These are phyloP conservation scores for Agriopis marginaria DNA, from an alignment of 2,888 invertebrate genomes.

Conservation along the genomic window DNA sequence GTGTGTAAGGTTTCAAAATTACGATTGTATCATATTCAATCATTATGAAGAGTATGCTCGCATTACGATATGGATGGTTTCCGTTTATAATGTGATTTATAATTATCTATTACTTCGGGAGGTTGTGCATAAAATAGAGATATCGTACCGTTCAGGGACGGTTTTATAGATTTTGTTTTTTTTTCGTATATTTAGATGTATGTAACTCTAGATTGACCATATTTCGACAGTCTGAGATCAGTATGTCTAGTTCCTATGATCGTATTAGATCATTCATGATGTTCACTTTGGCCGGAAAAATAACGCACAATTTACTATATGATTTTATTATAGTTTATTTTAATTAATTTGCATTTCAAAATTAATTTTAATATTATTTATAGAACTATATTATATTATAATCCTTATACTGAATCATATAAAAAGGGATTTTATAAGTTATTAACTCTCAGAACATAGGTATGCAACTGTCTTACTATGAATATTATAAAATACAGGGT, in stretches of 20 bases:
- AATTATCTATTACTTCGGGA: conserved; percentile 71
- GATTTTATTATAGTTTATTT: conserved; percentile 19
- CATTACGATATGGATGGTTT: conserved; percentile 67
- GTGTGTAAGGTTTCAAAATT: conserved; percentile 81
- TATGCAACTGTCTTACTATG: neutral
- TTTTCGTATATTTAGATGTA: conserved; percentile 42
- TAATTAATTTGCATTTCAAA: conserved; percentile 26
- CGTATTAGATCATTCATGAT: conserved; percentile 42
- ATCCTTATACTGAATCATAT: conserved; percentile 11
- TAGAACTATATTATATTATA: conserved; percentile 4
- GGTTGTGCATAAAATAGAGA: conserved; percentile 72
- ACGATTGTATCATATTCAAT: conserved; percentile 77
- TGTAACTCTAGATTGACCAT: conserved; percentile 37
- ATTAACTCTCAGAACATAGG: neutral
- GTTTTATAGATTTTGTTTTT: conserved; percentile 46
- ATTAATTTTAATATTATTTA: conserved; percentile 13
- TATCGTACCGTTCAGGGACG: conserved; percentile 46
- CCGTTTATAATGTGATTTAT: conserved; percentile 60
- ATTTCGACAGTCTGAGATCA: conserved; percentile 43
- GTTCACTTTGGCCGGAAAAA: conserved; percentile 49
- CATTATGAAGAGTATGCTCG: conserved; percentile 57
- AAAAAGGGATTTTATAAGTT: neutral
- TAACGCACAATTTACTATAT: conserved; percentile 60
- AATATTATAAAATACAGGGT: neutral
- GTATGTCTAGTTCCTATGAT: conserved; percentile 64